phyloP scores from a whole-genome alignment of 2,113 vertebrate genomes.

The Lepisosteus oculatus region DNA sequence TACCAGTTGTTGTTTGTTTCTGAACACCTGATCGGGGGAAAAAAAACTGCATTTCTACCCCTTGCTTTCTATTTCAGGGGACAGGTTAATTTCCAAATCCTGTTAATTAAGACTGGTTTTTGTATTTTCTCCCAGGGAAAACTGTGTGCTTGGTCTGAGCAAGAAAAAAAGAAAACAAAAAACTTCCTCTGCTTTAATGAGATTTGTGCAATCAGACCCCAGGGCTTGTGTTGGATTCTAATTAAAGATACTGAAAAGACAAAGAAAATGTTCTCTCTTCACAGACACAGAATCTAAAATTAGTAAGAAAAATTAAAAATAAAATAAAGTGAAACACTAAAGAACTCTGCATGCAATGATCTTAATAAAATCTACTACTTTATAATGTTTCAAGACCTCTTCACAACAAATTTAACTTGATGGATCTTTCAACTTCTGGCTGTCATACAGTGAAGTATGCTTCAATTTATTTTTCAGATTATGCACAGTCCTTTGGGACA shows the following conservation, averaged over 20 bases:
- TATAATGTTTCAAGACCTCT: too few relatives aligned
- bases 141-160: neutral
- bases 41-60: neutral
- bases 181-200: slow-evolving; percentile 38
- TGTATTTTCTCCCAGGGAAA: slow-evolving; percentile 22
- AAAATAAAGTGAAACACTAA: too few relatives aligned
- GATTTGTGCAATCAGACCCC: slow-evolving; percentile 51
- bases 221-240: slow-evolving; percentile 31
- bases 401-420: too few relatives aligned
- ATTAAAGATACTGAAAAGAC: slow-evolving; percentile 47
- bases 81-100: slow-evolving; percentile 39
- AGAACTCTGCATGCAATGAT: too few relatives aligned
- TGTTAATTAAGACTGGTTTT: slow-evolving; percentile 40
- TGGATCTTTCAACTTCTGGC: too few relatives aligned
- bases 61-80: slow-evolving; percentile 16
- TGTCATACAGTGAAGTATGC: too few relatives aligned
- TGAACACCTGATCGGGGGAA: neutral
- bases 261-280: slow-evolving; percentile 15
- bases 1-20: neutral
- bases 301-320: neutral
- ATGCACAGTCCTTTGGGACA: too few relatives aligned
- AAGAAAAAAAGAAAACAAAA: slow-evolving; percentile 24
- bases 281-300: slow-evolving; percentile 15
- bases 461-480: too few relatives aligned
- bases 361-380: too few relatives aligned